Percentiles rank a stretch among this genome's conserved stretches.
Conservation (phyloP, 2,113 vertebrate genomes). For the Rallus limicola region DNA sequence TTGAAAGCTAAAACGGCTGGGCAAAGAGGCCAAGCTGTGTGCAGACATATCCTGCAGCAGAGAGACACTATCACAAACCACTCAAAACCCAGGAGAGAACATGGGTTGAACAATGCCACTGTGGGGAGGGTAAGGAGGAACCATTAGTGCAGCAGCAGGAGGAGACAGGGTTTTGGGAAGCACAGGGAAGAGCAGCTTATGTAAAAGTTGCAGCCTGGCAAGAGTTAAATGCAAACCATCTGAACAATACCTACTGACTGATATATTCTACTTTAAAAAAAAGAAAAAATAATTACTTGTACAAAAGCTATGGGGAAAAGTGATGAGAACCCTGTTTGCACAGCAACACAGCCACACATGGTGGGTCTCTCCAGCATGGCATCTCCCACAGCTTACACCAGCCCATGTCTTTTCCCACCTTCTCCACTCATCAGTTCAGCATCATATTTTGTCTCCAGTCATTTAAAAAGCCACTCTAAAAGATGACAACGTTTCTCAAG, state of each 20-base stretch:
- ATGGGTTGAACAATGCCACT: background rate
- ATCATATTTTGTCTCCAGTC: background rate
- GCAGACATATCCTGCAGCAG: background rate
- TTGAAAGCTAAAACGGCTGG: background rate
- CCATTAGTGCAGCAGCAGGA: background rate
- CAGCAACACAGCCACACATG: background rate
- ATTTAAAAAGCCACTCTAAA: background rate
- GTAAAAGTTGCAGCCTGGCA: background rate
- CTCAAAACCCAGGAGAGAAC: background rate
- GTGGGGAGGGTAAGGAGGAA: background rate
- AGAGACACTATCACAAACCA: background rate
- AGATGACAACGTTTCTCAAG: background rate
- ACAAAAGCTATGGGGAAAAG: background rate
- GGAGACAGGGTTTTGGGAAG: background rate
- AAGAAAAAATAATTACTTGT: background rate
- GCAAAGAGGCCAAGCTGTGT: background rate
- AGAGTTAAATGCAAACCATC: accelerated
- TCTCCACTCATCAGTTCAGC: background rate
- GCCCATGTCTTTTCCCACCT: background rate
- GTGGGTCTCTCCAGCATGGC: background rate
- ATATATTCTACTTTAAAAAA: background rate
- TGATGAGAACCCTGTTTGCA: background rate
- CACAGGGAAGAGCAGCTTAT: background rate
- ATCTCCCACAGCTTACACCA: background rate
- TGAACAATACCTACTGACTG: too few relatives aligned